Conservation (phyloP, 2,888 invertebrate species). For the Leptopterna dolabrata region DNA sequence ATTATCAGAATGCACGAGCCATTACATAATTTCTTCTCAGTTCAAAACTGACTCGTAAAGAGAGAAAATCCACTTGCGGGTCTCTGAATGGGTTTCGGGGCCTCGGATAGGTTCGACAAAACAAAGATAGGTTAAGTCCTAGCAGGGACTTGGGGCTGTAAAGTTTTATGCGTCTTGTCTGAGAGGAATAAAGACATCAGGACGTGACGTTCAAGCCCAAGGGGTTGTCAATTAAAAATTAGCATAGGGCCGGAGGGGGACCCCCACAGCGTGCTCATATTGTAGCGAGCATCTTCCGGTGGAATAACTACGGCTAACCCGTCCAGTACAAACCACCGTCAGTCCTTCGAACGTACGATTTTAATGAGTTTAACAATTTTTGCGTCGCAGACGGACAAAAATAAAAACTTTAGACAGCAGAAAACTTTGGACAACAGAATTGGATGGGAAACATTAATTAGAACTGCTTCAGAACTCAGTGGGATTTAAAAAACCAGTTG, state of each 20-base stretch:
- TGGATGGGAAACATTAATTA: not conserved
- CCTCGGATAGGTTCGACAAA: not conserved
- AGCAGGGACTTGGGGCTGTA: not conserved
- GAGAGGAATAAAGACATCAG: not conserved
- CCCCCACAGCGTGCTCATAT: not conserved
- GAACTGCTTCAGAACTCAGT: not conserved
- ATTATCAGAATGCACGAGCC: not conserved
- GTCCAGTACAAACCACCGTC: not conserved
- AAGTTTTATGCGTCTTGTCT: slow-evolving; percentile 11
- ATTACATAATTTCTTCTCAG: not conserved
- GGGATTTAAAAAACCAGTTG: not conserved
- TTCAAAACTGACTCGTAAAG: not conserved
- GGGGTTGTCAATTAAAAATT: slow-evolving; percentile 23
- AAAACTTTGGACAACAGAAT: no score
- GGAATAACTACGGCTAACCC: not conserved
- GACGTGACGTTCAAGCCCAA: not conserved
- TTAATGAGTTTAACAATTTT: not conserved
- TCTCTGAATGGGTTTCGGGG: not conserved
- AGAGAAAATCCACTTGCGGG: not conserved
- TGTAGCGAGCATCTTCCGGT: not conserved
- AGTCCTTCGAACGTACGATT: not conserved
- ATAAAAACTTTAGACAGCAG: not conserved
- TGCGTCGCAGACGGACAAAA: not conserved
- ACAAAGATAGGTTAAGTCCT: not conserved
- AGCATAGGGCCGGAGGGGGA: not conserved